Evolutionary conservation across 2,888 invertebrate species (phyloP).

Genomic region (Biston stratarius): DNA sequence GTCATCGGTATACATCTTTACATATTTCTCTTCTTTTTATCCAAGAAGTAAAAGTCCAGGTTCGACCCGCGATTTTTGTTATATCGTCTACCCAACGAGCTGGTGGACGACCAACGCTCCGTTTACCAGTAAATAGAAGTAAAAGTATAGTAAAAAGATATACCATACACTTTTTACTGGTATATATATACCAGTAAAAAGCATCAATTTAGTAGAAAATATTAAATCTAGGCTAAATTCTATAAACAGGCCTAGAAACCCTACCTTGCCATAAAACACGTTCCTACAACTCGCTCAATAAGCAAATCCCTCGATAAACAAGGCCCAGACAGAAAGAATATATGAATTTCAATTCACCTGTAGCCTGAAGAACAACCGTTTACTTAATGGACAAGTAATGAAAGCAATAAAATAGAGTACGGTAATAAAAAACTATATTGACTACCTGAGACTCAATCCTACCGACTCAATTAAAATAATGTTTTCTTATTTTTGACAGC

Average conservation of each 20-base stretch:
- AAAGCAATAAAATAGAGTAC: constrained; percentile 31
- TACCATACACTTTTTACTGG: no score
- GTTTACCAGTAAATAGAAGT: no score
- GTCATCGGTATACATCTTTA: no score
- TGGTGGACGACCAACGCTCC: no score
- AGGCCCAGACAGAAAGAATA: constrained; percentile 11
- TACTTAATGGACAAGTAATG: constrained; percentile 28
- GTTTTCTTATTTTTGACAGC: neutral
- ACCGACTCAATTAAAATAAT: constrained; percentile 19
- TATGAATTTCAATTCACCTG: constrained; percentile 27
- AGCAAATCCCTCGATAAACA: constrained; percentile 9
- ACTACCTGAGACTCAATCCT: constrained; percentile 16
- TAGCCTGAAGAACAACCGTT: constrained; percentile 9
- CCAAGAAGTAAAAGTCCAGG: no score
- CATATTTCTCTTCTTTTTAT: no score
- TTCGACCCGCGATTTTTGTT: no score
- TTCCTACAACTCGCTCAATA: constrained; percentile 11
- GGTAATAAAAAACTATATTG: constrained; percentile 24
- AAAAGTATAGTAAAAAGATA: no score
- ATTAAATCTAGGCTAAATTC: no score
- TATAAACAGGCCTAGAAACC: neutral
- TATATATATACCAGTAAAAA: no score
- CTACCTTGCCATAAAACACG: neutral
- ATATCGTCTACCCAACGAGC: no score
- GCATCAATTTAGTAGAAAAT: no score